phyloP scores from a whole-genome alignment of 2,113 vertebrate species.

The Natator depressus region DNA sequence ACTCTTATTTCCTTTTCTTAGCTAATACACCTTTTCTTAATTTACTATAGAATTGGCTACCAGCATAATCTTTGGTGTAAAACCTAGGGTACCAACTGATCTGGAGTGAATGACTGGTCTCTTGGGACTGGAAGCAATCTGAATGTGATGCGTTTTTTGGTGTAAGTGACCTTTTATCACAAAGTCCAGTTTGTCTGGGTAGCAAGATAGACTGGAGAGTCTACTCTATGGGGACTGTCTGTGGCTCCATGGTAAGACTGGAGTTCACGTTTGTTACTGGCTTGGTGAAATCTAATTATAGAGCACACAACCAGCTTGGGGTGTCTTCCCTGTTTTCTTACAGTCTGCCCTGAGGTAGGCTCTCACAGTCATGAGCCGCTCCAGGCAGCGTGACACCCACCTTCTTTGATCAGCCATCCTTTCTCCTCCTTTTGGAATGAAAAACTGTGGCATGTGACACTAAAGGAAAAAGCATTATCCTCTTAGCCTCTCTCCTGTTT shows the following conservation, averaged over 20 bases:
- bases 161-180: neutral
- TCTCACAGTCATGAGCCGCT: neutral
- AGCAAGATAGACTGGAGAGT: neutral
- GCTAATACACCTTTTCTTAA: neutral
- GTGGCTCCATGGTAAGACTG: neutral
- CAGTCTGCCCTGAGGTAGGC: neutral
- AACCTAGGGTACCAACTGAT: neutral
- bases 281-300: neutral
- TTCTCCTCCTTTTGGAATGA: neutral
- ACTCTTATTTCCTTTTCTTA: neutral
- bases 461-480: neutral
- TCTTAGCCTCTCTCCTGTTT: neutral
- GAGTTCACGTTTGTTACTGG: neutral
- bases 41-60: neutral
- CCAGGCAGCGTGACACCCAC: neutral
- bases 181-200: neutral
- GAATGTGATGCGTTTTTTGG: neutral
- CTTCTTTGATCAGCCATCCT: neutral
- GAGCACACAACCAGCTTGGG: neutral
- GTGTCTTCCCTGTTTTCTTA: neutral
- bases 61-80: neutral
- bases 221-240: neutral
- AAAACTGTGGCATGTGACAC: neutral
- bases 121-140: neutral
- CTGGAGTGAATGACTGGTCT: neutral